phyloP scores from a whole-genome alignment of 1,140 invertebrate genomes.

The Goniozus legneri region DNA sequence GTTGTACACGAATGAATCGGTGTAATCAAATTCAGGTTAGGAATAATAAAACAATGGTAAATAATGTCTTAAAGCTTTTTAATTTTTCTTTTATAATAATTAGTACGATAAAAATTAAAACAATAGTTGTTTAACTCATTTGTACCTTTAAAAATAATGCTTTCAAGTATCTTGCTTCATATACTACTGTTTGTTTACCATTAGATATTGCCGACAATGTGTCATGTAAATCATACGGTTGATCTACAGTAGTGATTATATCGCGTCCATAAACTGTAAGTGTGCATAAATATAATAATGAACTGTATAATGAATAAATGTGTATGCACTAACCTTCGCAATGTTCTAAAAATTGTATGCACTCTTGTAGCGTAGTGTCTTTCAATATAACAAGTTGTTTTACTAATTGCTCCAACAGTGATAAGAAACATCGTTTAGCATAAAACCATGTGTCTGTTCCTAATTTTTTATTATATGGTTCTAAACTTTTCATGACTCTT shows the following conservation, averaged over 20 bases:
- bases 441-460: conserved; percentile 98
- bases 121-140: conserved; percentile 40
- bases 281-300: neutral
- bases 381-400: conserved; percentile 89
- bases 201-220: conserved; percentile 62
- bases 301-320: neutral
- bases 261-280: conserved; percentile 78
- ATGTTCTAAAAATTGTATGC: conserved; percentile 87
- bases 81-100: too few species aligned
- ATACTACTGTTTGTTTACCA: conserved; percentile 90
- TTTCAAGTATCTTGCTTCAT: conserved; percentile 84
- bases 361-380: conserved; percentile 86
- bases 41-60: too few species aligned
- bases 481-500: conserved; percentile 92
- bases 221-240: conserved; percentile 73
- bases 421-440: conserved; percentile 90
- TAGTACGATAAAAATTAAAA: too few species aligned
- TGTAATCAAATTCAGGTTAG: too few species aligned
- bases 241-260: conserved; percentile 80
- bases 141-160: conserved; percentile 75
- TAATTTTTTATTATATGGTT: conserved; percentile 93
- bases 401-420: conserved; percentile 86
- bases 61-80: too few species aligned
- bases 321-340: conserved; percentile 65
- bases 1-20: too few species aligned